A percentile compares a stretch with the other conserved stretches of the same genome.
phyloP scores from a whole-genome alignment of 1,140 invertebrate species.

The Zaprionus lachaisei region DNA sequence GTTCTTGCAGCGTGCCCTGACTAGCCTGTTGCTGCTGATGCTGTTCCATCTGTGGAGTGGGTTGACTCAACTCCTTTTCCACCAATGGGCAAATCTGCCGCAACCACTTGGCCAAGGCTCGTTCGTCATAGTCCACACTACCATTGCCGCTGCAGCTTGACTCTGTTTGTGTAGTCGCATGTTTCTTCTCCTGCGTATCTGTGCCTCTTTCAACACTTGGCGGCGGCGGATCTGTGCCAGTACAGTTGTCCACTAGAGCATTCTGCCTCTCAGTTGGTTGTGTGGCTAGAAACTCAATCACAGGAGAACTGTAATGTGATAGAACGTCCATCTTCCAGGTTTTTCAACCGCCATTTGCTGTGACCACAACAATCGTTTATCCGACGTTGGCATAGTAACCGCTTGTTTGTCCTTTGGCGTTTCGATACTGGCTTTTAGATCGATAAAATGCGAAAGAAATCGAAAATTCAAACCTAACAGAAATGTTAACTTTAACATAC shows the following conservation, averaged over 20 bases:
- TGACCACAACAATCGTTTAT: background rate
- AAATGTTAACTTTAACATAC: background rate
- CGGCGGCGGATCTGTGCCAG: conserved; percentile 71
- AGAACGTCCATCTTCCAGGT: conserved; percentile 72
- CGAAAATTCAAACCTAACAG: background rate
- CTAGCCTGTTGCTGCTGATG: conserved; percentile 39
- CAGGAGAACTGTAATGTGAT: conserved; percentile 72
- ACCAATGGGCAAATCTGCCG: conserved; percentile 69
- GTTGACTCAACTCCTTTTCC: conserved; percentile 69
- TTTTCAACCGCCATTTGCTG: background rate
- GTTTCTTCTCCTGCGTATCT: conserved; percentile 46
- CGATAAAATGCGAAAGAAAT: background rate
- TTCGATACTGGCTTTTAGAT: background rate
- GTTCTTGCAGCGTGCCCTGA: conserved; percentile 53
- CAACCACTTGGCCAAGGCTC: conserved; percentile 71
- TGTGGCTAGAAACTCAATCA: conserved; percentile 71
- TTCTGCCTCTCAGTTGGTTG: conserved; percentile 60
- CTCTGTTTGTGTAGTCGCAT: conserved; percentile 68
- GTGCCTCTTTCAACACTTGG: conserved; percentile 37
- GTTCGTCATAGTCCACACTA: conserved; percentile 54
- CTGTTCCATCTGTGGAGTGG: conserved; percentile 56
- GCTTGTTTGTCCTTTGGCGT: background rate
- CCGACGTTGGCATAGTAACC: conserved; percentile 50
- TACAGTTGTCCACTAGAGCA: conserved; percentile 66
- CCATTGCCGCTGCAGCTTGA: conserved; percentile 12